Evolutionary conservation across 1,140 invertebrate genomes (phyloP).

Genomic region (Saccostrea glomerata): DNA sequence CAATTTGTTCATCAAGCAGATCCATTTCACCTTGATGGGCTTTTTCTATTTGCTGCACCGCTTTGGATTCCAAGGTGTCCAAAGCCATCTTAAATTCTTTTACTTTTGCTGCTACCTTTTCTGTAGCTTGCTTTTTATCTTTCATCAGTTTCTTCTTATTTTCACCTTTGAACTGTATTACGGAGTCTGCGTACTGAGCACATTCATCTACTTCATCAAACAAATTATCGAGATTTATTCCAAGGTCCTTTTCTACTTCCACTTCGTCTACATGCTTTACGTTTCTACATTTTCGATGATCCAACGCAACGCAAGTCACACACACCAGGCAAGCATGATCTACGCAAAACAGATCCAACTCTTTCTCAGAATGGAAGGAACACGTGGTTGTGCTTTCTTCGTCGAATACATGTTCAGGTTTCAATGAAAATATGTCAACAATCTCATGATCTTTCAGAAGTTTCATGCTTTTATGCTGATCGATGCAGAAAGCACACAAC

Average conservation of each 20-base stretch:
- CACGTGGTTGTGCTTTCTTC: neutral
- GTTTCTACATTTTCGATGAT: constrained; percentile 23
- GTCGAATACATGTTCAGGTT: neutral
- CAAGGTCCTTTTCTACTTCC: neutral
- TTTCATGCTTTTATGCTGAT: constrained; percentile 21
- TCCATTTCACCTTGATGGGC: neutral
- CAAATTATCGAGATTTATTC: neutral
- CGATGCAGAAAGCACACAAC: constrained; percentile 11
- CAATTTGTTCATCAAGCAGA: constrained; percentile 6
- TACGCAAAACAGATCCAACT: constrained; percentile 6
- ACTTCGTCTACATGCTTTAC: neutral
- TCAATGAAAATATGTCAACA: constrained; percentile 24
- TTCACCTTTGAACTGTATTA: constrained; percentile 10
- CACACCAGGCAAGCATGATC: constrained; percentile 9
- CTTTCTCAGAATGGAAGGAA: constrained; percentile 11
- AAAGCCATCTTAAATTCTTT: neutral
- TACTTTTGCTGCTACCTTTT: neutral
- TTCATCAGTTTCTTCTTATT: constrained; percentile 4
- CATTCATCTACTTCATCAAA: neutral
- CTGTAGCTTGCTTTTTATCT: neutral
- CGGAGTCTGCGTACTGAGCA: neutral
- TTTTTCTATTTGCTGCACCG: constrained; percentile 16
- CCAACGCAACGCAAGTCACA: constrained; percentile 15
- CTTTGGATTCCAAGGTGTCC: neutral
- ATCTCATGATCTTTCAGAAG: constrained; percentile 14